Base-by-base conservation (phyloP, 1,140 invertebrate species). In the Tetragnatha versicolor region DNA sequence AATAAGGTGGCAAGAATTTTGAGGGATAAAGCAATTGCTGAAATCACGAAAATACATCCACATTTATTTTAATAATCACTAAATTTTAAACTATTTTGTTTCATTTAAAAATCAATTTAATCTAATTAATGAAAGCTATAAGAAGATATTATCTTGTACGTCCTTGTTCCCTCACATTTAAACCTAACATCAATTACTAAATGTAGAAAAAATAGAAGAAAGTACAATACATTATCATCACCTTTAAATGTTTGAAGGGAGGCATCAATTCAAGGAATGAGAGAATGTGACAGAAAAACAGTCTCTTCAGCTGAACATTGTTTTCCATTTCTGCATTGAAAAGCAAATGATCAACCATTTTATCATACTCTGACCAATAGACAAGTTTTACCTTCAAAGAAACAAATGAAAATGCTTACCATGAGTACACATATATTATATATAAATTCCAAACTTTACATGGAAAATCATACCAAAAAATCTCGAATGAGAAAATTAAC, bases 181-280 rank as follows among this genome's bases (percentile, higher is more conserved):
- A n/a, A n/a, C n/a, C n/a, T n/a, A 47, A 47, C 20, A 5, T 27
- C 22, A 65, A n/a, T 42, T n/a, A 42, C 10, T 27, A 22, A 14
- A 6, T n/a, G 5, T 20, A 2, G 17, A 29, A 53, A 53, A 22
- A 27, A 2, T 12, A 53, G 4, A 29, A 55, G 4, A 14, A 55
- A 29, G 25, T 6, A 10, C 12, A 10, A 31, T 42, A 14, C 14
- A 14, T 42, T 42, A 42, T 6, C 14, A 37, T 37, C 20, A 75
- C 72, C 58, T 75, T 75, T 63, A 75, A 63, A 49, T 75, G 72
- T 4, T 63, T 63, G n/a, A 63, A 51, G 10, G 72, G 72, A 31
- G 39, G 58, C 29, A 22, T n/a, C 14, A n/a, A 47, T 7, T 35
- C 53, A 35, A 61, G 22, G n/a, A 49, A 75, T n/a, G 53, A 31